These are phyloP conservation scores for Neoitamus cyanurus DNA, from an alignment of 2,888 invertebrate species.

Conservation along the genomic window DNA sequence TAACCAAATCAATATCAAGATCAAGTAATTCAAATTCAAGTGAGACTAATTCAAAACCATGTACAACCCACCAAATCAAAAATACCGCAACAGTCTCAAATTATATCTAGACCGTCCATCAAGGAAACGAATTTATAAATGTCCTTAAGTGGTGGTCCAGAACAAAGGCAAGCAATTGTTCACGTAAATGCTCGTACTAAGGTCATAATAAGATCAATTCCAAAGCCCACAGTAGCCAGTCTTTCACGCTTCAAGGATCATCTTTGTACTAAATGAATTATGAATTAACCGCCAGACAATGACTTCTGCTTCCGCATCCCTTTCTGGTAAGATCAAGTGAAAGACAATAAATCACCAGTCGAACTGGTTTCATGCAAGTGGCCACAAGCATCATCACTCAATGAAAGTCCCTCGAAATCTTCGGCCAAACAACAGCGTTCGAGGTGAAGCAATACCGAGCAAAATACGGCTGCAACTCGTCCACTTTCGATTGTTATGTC, in stretches of 20 bases:
- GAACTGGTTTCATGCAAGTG: not conserved
- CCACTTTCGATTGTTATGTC: slow-evolving; percentile 6
- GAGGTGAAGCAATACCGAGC: not conserved
- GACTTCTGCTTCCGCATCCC: not conserved
- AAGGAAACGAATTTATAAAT: too few species aligned
- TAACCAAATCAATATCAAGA: too few species aligned
- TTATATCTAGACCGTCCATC: too few species aligned
- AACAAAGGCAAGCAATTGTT: too few species aligned
- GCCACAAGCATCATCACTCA: not conserved
- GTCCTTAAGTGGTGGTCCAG: too few species aligned
- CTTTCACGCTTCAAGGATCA: not conserved
- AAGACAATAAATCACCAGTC: not conserved
- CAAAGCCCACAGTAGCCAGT: not conserved
- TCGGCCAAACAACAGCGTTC: not conserved
- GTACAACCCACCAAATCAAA: too few species aligned
- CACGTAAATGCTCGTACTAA: too few species aligned
- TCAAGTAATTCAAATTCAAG: too few species aligned
- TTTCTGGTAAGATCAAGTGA: not conserved
- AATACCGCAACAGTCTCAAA: too few species aligned
- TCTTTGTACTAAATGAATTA: not conserved
- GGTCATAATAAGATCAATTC: not conserved
- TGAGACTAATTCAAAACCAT: too few species aligned
- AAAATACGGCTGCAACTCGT: not conserved
- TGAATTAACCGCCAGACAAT: not conserved
- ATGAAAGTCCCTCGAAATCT: not conserved